Conservation (phyloP, 2,113 vertebrate species). For the Dicentrarchus labrax region DNA sequence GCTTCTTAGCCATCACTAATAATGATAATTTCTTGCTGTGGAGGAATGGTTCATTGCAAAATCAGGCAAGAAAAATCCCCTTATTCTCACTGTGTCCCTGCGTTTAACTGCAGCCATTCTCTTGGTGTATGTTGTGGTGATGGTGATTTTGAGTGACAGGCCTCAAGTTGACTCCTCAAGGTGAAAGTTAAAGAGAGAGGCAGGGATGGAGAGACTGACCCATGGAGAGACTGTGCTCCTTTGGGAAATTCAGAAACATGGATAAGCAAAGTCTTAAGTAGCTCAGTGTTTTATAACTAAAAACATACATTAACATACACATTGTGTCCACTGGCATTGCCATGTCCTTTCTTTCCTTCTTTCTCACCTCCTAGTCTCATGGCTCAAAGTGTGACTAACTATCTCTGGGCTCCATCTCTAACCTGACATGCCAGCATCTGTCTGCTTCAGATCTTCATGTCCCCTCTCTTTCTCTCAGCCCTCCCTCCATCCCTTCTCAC, state of each 20-base stretch:
- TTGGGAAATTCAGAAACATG: constrained; percentile 23
- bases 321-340: neutral
- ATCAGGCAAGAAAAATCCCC: neutral
- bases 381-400: constrained; percentile 58
- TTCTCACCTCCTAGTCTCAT: constrained; percentile 31
- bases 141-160: constrained; percentile 65
- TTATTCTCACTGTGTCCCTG: neutral
- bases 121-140: constrained; percentile 27
- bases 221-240: neutral
- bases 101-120: neutral
- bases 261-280: neutral
- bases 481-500: constrained; percentile 32
- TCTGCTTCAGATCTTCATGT: constrained; percentile 67
- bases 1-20: neutral
- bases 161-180: constrained; percentile 52
- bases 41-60: neutral
- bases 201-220: constrained; percentile 26
- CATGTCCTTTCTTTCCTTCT: neutral
- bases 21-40: neutral
- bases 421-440: constrained; percentile 72
- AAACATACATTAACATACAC: neutral
- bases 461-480: constrained; percentile 26
- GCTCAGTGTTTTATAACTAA: constrained; percentile 1
- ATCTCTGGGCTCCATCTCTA: constrained; percentile 58
- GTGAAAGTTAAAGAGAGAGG: constrained; percentile 42